phyloP scores from a whole-genome alignment of 2,888 invertebrate species.

The Gymnosoma rotundatum region DNA sequence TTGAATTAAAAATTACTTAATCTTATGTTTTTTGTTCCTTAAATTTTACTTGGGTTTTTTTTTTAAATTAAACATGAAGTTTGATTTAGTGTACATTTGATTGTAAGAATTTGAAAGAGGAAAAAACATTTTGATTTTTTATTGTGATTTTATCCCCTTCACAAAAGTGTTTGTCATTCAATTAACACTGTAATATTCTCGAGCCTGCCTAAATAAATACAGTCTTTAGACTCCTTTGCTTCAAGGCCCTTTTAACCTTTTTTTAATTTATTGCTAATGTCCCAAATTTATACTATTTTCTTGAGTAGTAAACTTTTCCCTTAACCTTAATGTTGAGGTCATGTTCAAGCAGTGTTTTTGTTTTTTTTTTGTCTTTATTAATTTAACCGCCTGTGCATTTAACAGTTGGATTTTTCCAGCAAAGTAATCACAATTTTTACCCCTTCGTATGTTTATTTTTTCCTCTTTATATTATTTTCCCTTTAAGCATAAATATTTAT shows the following conservation, averaged over 20 bases:
- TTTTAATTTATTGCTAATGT: neutral
- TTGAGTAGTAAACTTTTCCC: neutral
- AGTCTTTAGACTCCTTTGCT: neutral
- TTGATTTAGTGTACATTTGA: too few species aligned
- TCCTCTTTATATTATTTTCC: neutral
- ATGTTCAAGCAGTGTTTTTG: conserved; percentile 17
- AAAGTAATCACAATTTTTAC: neutral
- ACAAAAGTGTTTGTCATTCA: neutral
- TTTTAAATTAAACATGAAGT: too few species aligned
- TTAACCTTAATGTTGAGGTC: neutral
- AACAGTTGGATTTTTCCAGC: neutral
- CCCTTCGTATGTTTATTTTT: neutral
- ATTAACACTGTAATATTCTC: neutral
- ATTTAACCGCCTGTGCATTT: conserved; percentile 15
- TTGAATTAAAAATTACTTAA: too few species aligned
- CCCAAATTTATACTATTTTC: neutral
- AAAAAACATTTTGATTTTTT: neutral
- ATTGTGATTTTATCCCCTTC: neutral
- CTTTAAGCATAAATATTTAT: conserved; percentile 4
- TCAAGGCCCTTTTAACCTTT: neutral
- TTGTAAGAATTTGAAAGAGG: too few species aligned
- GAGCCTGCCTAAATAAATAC: neutral
- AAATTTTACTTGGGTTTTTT: too few species aligned
- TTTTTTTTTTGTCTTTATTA: conserved; percentile 17
- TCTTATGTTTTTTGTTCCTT: too few species aligned